Evolutionary conservation across 2,797 vertebrate species (phyloP), one percentile per base, ranked within the genome.

Genomic region (Pelochelys cantorii): DNA sequence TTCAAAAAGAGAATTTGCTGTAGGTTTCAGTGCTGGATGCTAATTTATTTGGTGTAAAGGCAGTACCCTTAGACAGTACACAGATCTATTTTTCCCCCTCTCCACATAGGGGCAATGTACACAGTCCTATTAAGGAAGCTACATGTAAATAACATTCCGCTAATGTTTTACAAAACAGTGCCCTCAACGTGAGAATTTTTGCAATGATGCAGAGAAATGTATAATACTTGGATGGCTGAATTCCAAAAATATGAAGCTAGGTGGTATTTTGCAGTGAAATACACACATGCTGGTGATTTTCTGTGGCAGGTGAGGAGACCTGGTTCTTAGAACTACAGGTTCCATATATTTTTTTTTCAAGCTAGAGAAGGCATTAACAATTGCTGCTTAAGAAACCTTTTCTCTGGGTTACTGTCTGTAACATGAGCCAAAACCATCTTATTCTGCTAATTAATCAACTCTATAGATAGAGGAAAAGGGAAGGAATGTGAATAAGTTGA

Each of bases 1-100:
- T n/a, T 82, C 34, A 2, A 48, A 88, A 71, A 79, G 52, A 71
- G 60, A 87, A 83, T 87, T 86, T 95, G 13, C 78, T 90, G 23
- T 59, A 86, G 23, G 5, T 90, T 37, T 68, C 20, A 42, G 48
- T 55, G 13, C 75, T 88, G 42, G 3, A 5, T 29, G 13, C 1
- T 79, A 89, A 85, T 1, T 4, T 82, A 48, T 27, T 75, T 25
- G 78, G 5, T 55, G 15, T 82, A 84, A 88, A 91, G 3, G 31
- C 48, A 92, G 83, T 68, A 11, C 57, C 5, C 6, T 62, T 27
- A 12, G 34, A 95, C 93, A 95, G 87, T 18, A 31, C 13, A 13
- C 25, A 52, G 15, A 27, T 11, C 20, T 68, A 20, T 56, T 81
- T 12, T 20, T 62, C 54, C 34, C 13, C n/a, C 59, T 27, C 25